Base-by-base conservation (phyloP, 2,113 vertebrate species). In the Ctenodactylus gundi region DNA sequence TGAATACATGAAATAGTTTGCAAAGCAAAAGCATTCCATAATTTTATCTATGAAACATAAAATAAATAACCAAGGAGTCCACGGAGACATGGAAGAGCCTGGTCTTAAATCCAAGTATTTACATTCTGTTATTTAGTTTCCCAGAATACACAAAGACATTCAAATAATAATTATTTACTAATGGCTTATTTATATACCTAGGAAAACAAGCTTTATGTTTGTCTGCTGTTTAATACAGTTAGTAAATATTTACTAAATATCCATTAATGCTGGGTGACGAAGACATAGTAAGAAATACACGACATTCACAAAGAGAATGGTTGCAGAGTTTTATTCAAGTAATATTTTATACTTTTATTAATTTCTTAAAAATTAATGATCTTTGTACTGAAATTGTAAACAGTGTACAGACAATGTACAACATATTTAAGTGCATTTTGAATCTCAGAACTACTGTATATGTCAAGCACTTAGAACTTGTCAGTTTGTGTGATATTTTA, bases 221-320 rank as follows among this genome's bases (percentile, higher is more conserved):
- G 62, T 70, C 94, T 95, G 65, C n/a, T 87, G 29, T 89, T 93
- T 82, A 53, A 72, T 94, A 68, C 39, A n/a, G 51, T 81, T 93
- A 95, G 77, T 82, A 94, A 96, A 94, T 83, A 88, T 85, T 94
- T 77, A 72, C 62, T 76, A 88, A 85, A 67, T 83, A 83, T 60
- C 51, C 86, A 51, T 91, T 91, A 89, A 3, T 70, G 9, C 64
- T 76, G 11, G 3, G 3, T 86, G 13, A 46, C 51, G 31, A 95
- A 84, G 34, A 64, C 39, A n/a, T 1, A 9, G 9, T 80, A 72
- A 89, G 51, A 88, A 85, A 75, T 86, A 75, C 46, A 31, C 34
- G 41, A 36, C 10, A 55, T 3, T 91, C 36, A 67, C 60, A 36
- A 51, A 83, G 73, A 83, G 5, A 1, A 44, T 72, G 95, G 93